A percentile compares a stretch with the other conserved stretches of the same genome.
Evolutionary conservation across 2,113 vertebrate species (phyloP).

Genomic region (Sinocyclocheilus maitianheensis): DNA sequence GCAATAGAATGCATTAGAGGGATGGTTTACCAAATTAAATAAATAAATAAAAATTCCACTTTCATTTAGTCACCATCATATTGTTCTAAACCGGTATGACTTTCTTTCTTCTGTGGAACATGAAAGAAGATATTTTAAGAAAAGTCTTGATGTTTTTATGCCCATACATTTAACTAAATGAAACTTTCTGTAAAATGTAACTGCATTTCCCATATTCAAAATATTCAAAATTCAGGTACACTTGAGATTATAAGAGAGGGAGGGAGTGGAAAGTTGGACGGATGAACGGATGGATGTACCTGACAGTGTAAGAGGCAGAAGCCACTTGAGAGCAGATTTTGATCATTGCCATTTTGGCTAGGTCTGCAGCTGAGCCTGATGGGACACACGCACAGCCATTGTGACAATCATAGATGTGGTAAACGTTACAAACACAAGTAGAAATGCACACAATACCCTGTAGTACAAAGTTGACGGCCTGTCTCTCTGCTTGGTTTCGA

Average conservation of each 20-base stretch:
- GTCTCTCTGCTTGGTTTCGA: slow-evolving; percentile 87
- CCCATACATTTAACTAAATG: background rate
- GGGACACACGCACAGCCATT: slow-evolving; percentile 5
- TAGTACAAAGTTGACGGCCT: slow-evolving; percentile 92
- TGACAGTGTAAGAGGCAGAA: slow-evolving; percentile 79
- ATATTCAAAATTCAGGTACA: background rate
- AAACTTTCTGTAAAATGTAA: background rate
- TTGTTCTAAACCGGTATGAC: background rate
- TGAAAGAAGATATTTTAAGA: no score
- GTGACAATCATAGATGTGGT: background rate
- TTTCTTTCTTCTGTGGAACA: background rate
- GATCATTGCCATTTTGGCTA: slow-evolving; percentile 94
- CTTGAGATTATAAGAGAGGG: background rate
- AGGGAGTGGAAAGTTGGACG: background rate
- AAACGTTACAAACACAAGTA: background rate
- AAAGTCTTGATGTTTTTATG: no score
- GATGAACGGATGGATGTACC: slow-evolving; percentile 69
- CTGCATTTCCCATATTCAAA: background rate
- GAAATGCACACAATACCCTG: slow-evolving; percentile 79
- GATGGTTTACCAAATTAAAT: background rate
- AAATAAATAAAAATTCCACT: background rate
- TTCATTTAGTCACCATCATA: background rate
- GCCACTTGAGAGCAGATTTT: slow-evolving; percentile 79
- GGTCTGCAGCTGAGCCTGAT: slow-evolving; percentile 89
- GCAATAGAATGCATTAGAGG: background rate